phyloP scores from a whole-genome alignment of 2,888 invertebrate species.

The Oeneis ivallda region DNA sequence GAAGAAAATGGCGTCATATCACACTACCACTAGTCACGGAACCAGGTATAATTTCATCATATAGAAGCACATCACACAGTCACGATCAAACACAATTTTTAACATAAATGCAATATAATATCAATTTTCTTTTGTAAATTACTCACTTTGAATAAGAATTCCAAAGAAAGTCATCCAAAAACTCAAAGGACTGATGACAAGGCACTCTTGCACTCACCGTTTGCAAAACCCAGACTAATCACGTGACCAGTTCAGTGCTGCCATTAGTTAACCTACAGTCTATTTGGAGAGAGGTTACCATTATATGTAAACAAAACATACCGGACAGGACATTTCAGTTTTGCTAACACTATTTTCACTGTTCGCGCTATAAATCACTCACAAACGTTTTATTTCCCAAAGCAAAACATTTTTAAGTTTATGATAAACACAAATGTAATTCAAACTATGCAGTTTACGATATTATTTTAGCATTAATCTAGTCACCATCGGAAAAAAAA shows the following conservation, averaged over 20 bases:
- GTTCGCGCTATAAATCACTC: no score
- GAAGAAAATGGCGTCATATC: constrained; percentile 83
- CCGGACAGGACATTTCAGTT: no score
- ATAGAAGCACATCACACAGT: constrained; percentile 62
- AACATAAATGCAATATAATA: constrained; percentile 58
- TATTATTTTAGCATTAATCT: no score
- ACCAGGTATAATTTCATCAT: constrained; percentile 81
- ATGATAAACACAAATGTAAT: no score
- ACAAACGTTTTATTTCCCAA: no score
- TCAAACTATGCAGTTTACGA: no score
- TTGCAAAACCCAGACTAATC: constrained; percentile 76
- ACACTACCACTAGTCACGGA: constrained; percentile 74
- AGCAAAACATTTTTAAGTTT: no score
- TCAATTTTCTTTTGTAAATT: constrained; percentile 63
- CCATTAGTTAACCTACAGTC: constrained; percentile 36
- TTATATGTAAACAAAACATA: no score
- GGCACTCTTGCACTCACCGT: constrained; percentile 83
- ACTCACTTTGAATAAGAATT: constrained; percentile 81
- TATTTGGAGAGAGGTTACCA: no score
- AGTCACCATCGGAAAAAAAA: no score
- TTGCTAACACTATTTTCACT: no score
- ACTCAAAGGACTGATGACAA: constrained; percentile 80
- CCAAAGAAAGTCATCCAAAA: constrained; percentile 82
- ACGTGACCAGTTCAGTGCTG: constrained; percentile 51
- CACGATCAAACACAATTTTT: constrained; percentile 62